Evolutionary conservation across 1,140 invertebrate species (phyloP).

Genomic region (Drosophila nigromelanica): DNA sequence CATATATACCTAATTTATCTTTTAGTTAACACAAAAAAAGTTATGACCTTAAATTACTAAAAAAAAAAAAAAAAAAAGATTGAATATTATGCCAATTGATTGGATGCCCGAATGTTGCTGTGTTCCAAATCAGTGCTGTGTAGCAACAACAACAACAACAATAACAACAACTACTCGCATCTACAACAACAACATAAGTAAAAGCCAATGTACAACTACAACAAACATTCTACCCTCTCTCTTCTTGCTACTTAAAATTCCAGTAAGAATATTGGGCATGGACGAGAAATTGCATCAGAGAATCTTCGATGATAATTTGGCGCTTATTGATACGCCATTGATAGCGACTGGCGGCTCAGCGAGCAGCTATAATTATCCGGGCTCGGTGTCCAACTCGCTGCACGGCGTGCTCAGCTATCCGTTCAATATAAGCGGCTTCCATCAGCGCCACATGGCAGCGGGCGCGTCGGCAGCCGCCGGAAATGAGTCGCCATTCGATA

Average conservation of each 20-base stretch:
- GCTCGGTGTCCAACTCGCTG: conserved; percentile 67
- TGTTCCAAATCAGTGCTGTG: conserved; percentile 51
- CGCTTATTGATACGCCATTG: conserved; percentile 82
- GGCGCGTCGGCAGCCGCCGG: conserved; percentile 61
- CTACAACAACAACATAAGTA: conserved; percentile 45
- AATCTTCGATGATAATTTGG: conserved; percentile 84
- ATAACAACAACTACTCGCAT: conserved; percentile 55
- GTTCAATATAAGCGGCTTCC: conserved; percentile 83
- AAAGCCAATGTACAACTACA: conserved; percentile 51
- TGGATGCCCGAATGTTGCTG: conserved; percentile 54
- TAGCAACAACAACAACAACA: conserved; percentile 52
- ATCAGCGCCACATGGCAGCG: conserved; percentile 77
- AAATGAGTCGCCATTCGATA: conserved; percentile 76
- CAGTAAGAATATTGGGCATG: conserved; percentile 84
- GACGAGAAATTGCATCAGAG: conserved; percentile 84
- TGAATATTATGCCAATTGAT: conserved; percentile 60
- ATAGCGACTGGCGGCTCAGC: conserved; percentile 72
- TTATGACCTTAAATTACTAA: conserved; percentile 41
- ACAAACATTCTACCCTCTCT: conserved; percentile 70
- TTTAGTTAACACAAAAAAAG: conserved; percentile 41
- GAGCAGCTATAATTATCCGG: conserved; percentile 76
- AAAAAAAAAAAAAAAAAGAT: conserved; percentile 17
- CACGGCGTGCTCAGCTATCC: conserved; percentile 81
- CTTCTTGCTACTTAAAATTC: conserved; percentile 75
- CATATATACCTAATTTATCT: conserved; percentile 6